Conservation (phyloP, 64 coral and sea anemone genomes). For the Montipora foliosa region DNA sequence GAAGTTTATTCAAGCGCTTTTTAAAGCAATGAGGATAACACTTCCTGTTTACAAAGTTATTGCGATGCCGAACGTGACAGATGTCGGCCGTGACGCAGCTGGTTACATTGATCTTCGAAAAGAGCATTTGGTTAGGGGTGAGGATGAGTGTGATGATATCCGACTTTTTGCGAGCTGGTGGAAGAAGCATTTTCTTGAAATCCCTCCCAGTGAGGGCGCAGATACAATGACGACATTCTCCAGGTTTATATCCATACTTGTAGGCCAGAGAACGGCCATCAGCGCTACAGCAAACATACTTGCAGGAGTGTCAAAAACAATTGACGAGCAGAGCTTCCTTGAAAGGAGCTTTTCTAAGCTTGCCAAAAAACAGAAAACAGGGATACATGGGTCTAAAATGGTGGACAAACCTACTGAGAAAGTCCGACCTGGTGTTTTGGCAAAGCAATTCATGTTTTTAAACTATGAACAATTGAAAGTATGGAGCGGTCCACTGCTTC, state of each 20-base stretch:
- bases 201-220: background rate
- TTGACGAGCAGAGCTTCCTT: background rate
- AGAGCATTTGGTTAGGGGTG: background rate
- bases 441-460: conserved; percentile 1
- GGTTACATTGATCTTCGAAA: background rate
- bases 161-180: background rate
- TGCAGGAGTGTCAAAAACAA: too few relatives aligned
- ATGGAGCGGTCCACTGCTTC: background rate
- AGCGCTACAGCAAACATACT: too few relatives aligned
- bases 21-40: background rate
- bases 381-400: background rate
- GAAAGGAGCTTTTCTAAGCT: too few relatives aligned
- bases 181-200: background rate
- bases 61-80: conserved; percentile 7
- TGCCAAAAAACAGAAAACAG: too few relatives aligned
- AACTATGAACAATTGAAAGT: background rate
- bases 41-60: conserved; percentile 20
- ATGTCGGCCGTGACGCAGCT: background rate
- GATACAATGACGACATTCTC: background rate
- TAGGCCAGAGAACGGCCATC: background rate
- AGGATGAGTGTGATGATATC: too few relatives aligned
- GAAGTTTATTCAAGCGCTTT: background rate
- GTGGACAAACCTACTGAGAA: background rate
- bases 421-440: background rate
- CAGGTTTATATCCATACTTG: background rate